Percentiles rank a stretch among this genome's conserved stretches.
Conservation (phyloP, 2,888 invertebrate genomes). For the Pseudeuparius sepicola region DNA sequence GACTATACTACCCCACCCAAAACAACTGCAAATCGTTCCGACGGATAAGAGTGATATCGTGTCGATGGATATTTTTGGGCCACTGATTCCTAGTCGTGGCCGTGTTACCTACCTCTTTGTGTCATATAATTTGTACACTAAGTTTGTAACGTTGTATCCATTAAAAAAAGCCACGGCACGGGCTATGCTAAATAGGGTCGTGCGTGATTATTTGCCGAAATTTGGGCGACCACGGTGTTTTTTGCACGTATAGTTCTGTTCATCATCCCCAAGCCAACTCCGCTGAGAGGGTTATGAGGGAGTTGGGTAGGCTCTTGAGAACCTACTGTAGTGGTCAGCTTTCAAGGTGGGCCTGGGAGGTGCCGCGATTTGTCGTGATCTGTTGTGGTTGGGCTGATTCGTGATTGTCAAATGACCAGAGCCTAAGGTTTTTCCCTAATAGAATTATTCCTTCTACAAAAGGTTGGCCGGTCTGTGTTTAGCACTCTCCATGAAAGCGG, state of each 20-base stretch:
- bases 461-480: no score
- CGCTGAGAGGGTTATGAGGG: no score
- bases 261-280: no score
- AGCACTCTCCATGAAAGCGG: no score
- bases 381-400: no score
- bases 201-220: conserved; percentile 2
- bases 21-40: conserved; percentile 9
- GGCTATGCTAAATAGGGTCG: conserved; percentile 6
- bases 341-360: not conserved
- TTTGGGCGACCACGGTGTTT: not conserved
- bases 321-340: conserved; percentile 1
- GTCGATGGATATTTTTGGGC: no score
- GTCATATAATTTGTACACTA: conserved; percentile 27
- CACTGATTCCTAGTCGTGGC: no score
- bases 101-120: conserved; percentile 32
- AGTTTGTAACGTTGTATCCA: conserved; percentile 8
- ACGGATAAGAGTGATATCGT: no score
- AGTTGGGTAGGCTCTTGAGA: no score
- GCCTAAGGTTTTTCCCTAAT: no score
- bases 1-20: conserved; percentile 8
- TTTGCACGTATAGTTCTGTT: conserved; percentile 1
- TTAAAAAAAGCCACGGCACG: conserved; percentile 8
- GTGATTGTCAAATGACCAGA: no score
- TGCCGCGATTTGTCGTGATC: not conserved
- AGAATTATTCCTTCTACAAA: no score